Percentiles rank a stretch among this genome's conserved stretches.
Evolutionary conservation across 2,113 vertebrate species (phyloP).

Genomic region (Australoheros scitulus): DNA sequence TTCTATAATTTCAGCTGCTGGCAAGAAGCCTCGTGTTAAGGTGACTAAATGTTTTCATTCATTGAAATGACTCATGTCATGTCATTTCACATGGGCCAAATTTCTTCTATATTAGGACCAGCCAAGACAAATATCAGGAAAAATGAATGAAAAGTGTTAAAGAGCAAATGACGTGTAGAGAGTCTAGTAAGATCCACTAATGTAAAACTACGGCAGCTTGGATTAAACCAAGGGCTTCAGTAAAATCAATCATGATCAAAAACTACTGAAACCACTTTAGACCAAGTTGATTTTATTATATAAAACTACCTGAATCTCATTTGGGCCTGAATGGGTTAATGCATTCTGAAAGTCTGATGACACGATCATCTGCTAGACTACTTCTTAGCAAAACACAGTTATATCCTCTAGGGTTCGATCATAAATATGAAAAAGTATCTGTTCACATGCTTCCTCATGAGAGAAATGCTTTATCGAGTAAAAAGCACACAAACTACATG

Average conservation of each 20-base stretch:
- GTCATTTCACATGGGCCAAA: not conserved
- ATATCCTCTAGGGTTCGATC: slow-evolving; percentile 62
- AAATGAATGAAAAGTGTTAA: not conserved
- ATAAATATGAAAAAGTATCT: slow-evolving; percentile 56
- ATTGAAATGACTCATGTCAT: not conserved
- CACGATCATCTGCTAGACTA: slow-evolving; percentile 57
- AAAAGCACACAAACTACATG: slow-evolving; percentile 1
- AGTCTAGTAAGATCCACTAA: not conserved
- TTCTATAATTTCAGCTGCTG: not conserved
- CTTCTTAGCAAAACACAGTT: slow-evolving; percentile 54
- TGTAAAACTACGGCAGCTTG: not conserved
- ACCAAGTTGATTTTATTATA: not conserved
- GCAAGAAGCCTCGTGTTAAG: not conserved
- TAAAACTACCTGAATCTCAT: not conserved
- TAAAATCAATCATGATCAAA: not conserved
- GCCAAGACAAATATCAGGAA: not conserved
- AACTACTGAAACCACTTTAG: not conserved
- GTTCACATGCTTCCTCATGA: slow-evolving; percentile 66
- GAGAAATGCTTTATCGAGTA: slow-evolving; percentile 11
- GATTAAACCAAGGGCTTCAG: not conserved
- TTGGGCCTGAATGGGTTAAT: slow-evolving; percentile 36
- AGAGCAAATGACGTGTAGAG: not conserved
- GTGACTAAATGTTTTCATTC: slow-evolving; percentile 1
- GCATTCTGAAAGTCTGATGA: slow-evolving; percentile 42
- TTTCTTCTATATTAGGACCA: not conserved